phyloP scores from a whole-genome alignment of 2,888 invertebrate species.

The Kuschelorhynchus macadamiae region DNA sequence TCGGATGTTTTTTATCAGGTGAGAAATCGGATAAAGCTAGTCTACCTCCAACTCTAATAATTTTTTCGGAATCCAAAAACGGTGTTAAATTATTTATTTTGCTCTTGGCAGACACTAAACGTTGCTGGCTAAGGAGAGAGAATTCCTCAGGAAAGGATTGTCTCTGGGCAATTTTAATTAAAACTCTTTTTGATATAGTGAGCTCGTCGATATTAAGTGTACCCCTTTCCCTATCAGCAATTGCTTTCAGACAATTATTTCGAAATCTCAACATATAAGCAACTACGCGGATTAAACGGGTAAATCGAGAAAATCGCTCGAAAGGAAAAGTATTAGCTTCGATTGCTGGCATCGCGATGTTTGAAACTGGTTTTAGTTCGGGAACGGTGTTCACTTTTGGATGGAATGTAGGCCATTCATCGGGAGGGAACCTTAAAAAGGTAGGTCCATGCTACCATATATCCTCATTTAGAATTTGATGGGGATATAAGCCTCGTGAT shows the following conservation, averaged over 20 bases:
- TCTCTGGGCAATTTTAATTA: background rate
- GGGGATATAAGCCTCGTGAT: constrained; percentile 40
- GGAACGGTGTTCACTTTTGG: too few species aligned
- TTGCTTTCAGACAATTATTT: background rate
- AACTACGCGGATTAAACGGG: background rate
- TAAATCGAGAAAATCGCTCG: background rate
- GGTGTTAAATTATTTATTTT: too few species aligned
- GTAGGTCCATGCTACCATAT: background rate
- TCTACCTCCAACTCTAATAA: too few species aligned
- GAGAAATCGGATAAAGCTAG: too few species aligned
- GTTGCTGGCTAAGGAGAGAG: too few species aligned
- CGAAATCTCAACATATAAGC: background rate
- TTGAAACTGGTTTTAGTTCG: background rate
- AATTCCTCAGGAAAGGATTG: background rate
- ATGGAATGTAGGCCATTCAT: too few species aligned
- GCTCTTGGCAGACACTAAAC: too few species aligned
- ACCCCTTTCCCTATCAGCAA: background rate
- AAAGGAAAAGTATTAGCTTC: background rate
- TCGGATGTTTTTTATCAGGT: too few species aligned
- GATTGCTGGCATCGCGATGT: background rate
- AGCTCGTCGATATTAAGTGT: background rate
- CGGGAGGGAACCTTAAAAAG: background rate
- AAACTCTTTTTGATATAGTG: background rate
- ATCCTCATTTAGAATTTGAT: background rate
- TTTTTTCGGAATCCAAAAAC: too few species aligned